Evolutionary conservation across 2,888 invertebrate genomes (phyloP).

Genomic region (Orthosia cruda): DNA sequence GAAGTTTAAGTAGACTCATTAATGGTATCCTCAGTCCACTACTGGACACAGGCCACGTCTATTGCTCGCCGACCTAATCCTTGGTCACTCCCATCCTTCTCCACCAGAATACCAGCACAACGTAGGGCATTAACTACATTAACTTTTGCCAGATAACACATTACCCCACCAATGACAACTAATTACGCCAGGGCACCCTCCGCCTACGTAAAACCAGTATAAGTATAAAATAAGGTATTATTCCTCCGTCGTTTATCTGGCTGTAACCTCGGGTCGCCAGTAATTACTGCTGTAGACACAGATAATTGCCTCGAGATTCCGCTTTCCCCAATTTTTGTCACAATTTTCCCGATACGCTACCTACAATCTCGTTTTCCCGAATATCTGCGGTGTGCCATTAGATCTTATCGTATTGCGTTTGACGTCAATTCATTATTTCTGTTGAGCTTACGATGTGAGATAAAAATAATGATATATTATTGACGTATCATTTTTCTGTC

Average conservation of each 20-base stretch:
- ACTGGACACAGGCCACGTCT: neutral
- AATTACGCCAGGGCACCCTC: constrained; percentile 51
- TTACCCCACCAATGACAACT: constrained; percentile 56
- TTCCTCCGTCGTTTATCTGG: constrained; percentile 76
- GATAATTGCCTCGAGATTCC: constrained; percentile 82
- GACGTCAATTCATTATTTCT: constrained; percentile 48
- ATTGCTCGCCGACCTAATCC: neutral
- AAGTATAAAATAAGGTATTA: constrained; percentile 59
- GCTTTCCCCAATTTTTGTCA: constrained; percentile 74
- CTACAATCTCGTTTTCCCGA: constrained; percentile 40
- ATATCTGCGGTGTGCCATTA: constrained; percentile 41
- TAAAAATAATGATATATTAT: constrained; percentile 46
- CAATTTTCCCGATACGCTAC: constrained; percentile 66
- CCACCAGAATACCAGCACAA: neutral
- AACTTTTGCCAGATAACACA: constrained; percentile 44
- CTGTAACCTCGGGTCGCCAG: constrained; percentile 72
- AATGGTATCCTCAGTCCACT: neutral
- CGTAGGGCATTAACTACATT: neutral
- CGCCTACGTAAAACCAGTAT: constrained; percentile 32
- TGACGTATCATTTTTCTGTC: neutral
- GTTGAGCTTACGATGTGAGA: constrained; percentile 22
- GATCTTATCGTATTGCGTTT: constrained; percentile 49
- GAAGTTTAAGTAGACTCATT: neutral
- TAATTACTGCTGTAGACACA: constrained; percentile 82
- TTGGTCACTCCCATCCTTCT: neutral